A percentile compares a stretch with the other conserved stretches of the same genome.
Evolutionary conservation across 2,888 invertebrate species (phyloP).

Genomic region (Drosophila formosana): DNA sequence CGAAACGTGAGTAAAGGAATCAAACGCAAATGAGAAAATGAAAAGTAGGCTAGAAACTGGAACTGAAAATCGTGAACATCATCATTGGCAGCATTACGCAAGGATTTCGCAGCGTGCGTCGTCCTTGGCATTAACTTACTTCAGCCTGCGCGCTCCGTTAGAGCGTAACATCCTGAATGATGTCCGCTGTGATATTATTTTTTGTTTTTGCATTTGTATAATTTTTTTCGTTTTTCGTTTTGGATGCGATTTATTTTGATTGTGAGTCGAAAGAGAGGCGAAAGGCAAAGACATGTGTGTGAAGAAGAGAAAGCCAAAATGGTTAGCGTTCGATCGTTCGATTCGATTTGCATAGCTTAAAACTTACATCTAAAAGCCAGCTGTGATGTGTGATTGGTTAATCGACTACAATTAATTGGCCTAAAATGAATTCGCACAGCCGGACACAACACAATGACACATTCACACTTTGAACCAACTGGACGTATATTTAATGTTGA

Average conservation of each 20-base stretch:
- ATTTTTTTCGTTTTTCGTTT: constrained; percentile 21
- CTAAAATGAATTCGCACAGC: constrained; percentile 37
- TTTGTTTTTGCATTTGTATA: constrained; percentile 23
- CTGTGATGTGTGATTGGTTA: constrained; percentile 28
- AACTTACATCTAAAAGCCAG: constrained; percentile 29
- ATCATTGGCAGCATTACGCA: constrained; percentile 44
- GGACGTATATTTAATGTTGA: constrained; percentile 14
- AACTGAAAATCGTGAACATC: constrained; percentile 53
- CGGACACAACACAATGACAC: constrained; percentile 9
- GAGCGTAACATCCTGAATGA: constrained; percentile 85
- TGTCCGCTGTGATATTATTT: constrained; percentile 78
- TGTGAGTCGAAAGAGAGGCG: constrained; percentile 18
- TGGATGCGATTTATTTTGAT: constrained; percentile 21
- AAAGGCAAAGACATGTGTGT: constrained; percentile 58
- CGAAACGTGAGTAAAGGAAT: constrained; percentile 23
- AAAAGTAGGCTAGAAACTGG: constrained; percentile 18
- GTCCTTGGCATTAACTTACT: constrained; percentile 78
- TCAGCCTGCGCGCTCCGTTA: constrained; percentile 85
- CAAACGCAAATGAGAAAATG: constrained; percentile 1
- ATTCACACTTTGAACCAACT: background rate
- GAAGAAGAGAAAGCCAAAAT: constrained; percentile 58
- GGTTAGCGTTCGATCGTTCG: constrained; percentile 52
- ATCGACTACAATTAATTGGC: constrained; percentile 42
- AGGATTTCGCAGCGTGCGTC: constrained; percentile 31
- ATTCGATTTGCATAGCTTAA: constrained; percentile 48